Conservation (phyloP, 1,140 invertebrate genomes). For the Drosophila nannoptera region DNA sequence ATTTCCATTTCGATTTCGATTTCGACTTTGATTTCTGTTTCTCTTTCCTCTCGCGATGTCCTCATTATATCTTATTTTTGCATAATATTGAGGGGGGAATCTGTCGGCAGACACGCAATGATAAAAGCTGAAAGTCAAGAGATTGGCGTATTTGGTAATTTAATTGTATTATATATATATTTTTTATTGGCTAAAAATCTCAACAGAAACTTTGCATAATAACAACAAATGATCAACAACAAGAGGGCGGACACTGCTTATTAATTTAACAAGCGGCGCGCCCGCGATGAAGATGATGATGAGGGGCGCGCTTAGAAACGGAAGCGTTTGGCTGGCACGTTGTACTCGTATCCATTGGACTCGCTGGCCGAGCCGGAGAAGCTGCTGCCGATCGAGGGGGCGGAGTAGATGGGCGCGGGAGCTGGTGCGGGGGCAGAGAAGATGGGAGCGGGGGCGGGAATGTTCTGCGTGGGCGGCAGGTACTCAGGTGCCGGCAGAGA, state of each 20-base stretch:
- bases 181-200: slow-evolving; percentile 71
- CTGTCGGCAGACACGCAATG: slow-evolving; percentile 23
- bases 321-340: slow-evolving; percentile 71
- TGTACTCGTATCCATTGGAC: slow-evolving; percentile 63
- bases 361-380: slow-evolving; percentile 36
- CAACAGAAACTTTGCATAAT: slow-evolving; percentile 75
- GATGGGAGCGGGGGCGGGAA: slow-evolving; percentile 33
- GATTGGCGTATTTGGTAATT: slow-evolving; percentile 42
- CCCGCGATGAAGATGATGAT: slow-evolving; percentile 26
- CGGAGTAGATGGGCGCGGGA: slow-evolving; percentile 32
- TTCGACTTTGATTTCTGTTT: background rate
- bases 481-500: slow-evolving; percentile 28
- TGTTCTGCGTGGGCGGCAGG: slow-evolving; percentile 17
- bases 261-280: slow-evolving; percentile 66
- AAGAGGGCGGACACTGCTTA: slow-evolving; percentile 41
- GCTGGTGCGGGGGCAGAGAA: slow-evolving; percentile 33
- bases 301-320: slow-evolving; percentile 58
- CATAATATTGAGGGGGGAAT: slow-evolving; percentile 28
- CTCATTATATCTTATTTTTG: slow-evolving; percentile 4
- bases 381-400: slow-evolving; percentile 26
- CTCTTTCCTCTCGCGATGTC: background rate
- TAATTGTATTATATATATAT: slow-evolving; percentile 45
- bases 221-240: slow-evolving; percentile 74
- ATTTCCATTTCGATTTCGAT: slow-evolving; percentile 8
- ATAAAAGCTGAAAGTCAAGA: slow-evolving; percentile 15